Evolutionary conservation across 2,888 invertebrate genomes (phyloP).

Genomic region (Clanis bilineata): DNA sequence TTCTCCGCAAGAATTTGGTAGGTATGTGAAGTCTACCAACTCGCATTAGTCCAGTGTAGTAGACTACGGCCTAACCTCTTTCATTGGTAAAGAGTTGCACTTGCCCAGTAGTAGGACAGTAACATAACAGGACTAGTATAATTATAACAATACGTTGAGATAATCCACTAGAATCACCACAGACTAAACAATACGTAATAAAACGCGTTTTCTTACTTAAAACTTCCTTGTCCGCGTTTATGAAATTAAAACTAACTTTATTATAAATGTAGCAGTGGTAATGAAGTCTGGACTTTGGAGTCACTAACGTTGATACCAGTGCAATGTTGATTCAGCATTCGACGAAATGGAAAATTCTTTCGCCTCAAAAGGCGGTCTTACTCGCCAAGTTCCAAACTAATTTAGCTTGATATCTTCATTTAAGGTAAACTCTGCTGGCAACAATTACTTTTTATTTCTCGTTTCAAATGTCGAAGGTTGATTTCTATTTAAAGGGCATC

Average conservation of each 20-base stretch:
- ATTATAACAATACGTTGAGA: not conserved
- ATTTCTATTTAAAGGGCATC: not conserved
- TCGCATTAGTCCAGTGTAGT: too few species aligned
- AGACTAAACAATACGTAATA: constrained; percentile 8
- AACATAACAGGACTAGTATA: too few species aligned
- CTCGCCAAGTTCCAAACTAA: constrained; percentile 13
- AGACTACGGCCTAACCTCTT: too few species aligned
- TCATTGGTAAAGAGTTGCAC: too few species aligned
- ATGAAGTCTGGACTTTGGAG: constrained; percentile 12
- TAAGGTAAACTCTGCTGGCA: constrained; percentile 4
- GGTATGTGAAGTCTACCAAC: too few species aligned
- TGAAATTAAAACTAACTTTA: constrained; percentile 12
- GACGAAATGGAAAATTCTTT: constrained; percentile 13
- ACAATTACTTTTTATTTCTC: constrained; percentile 18
- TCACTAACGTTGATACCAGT: not conserved
- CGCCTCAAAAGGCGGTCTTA: constrained; percentile 15
- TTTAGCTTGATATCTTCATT: constrained; percentile 10
- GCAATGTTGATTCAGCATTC: constrained; percentile 12
- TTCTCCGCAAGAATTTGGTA: too few species aligned
- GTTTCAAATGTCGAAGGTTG: not conserved
- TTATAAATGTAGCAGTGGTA: constrained; percentile 8
- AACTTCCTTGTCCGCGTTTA: constrained; percentile 9
- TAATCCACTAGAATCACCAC: not conserved
- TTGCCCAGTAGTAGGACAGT: too few species aligned
- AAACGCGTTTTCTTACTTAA: constrained; percentile 6